phyloP scores from a whole-genome alignment of 2,113 vertebrate genomes.

The Salvelinus namaycush region DNA sequence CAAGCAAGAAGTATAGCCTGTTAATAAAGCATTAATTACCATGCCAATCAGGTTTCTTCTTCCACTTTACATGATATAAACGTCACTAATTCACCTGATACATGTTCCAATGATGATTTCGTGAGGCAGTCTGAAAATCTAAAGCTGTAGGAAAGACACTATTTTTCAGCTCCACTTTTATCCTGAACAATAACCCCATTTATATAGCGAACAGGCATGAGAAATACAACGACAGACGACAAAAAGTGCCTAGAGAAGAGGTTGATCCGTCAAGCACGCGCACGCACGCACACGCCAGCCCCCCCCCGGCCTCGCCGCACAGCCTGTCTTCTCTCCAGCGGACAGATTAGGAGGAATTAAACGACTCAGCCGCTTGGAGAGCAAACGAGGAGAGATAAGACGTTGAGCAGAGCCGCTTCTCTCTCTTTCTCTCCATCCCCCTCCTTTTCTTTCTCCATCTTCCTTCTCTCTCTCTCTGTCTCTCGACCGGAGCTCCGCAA shows the following conservation, averaged over 20 bases:
- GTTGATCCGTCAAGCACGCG: background rate
- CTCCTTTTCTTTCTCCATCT: background rate
- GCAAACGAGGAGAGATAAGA: conserved; percentile 25
- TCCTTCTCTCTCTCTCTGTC: background rate
- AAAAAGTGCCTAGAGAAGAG: background rate
- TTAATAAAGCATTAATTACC: no score
- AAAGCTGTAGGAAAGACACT: no score
- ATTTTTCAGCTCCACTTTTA: no score
- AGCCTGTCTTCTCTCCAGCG: conserved; percentile 1
- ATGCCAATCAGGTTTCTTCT: no score
- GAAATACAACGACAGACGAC: no score
- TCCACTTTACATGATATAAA: no score
- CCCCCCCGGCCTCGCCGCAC: background rate
- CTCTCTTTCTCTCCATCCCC: background rate
- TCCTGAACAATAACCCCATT: no score
- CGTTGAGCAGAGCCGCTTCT: conserved; percentile 8
- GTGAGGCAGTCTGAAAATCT: no score
- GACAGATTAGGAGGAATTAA: conserved; percentile 36
- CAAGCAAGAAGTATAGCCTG: no score
- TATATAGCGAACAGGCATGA: no score
- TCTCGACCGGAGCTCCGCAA: conserved; percentile 20
- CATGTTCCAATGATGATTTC: no score
- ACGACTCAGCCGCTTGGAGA: conserved; percentile 24
- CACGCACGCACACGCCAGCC: background rate
- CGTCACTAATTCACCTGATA: no score